phyloP scores from a whole-genome alignment of 2,888 invertebrate species.

The Caenorhabditis drosophilae region DNA sequence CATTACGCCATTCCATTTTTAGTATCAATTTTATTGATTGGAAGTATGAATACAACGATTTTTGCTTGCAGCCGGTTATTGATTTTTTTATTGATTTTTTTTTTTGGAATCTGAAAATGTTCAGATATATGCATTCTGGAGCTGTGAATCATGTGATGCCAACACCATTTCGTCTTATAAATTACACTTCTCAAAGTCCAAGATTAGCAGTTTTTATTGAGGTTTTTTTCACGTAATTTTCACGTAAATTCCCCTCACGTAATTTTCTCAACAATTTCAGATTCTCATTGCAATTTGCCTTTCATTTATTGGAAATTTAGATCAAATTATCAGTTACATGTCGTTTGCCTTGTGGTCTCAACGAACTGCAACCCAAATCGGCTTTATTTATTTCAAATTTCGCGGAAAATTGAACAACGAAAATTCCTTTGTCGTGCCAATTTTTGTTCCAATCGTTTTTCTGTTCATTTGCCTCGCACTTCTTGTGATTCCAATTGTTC shows the following conservation, averaged over 20 bases:
- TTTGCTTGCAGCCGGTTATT: slow-evolving; percentile 54
- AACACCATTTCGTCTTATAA: slow-evolving; percentile 42
- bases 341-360: slow-evolving; percentile 61
- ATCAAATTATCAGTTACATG: slow-evolving; percentile 63
- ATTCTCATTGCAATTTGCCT: slow-evolving; percentile 50
- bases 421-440: slow-evolving; percentile 48
- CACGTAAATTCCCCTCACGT: neutral
- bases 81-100: too few species aligned
- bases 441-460: slow-evolving; percentile 54
- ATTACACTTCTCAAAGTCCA: slow-evolving; percentile 48
- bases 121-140: slow-evolving; percentile 16
- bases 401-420: slow-evolving; percentile 21
- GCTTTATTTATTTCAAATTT: slow-evolving; percentile 45
- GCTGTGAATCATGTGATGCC: slow-evolving; percentile 39
- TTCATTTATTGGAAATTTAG: slow-evolving; percentile 60
- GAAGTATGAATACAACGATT: slow-evolving; percentile 61
- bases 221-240: slow-evolving; percentile 13
- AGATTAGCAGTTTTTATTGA: slow-evolving; percentile 57
- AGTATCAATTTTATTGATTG: slow-evolving; percentile 57
- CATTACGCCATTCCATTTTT: slow-evolving; percentile 60
- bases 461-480: slow-evolving; percentile 54
- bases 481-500: slow-evolving; percentile 54
- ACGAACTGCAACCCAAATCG: slow-evolving; percentile 46
- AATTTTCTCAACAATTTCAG: slow-evolving; percentile 22
- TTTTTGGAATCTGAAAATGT: too few species aligned